Percentiles rank a stretch among this genome's conserved stretches.
phyloP scores from a whole-genome alignment of 2,797 vertebrate species.

The Anguilla megastoma region DNA sequence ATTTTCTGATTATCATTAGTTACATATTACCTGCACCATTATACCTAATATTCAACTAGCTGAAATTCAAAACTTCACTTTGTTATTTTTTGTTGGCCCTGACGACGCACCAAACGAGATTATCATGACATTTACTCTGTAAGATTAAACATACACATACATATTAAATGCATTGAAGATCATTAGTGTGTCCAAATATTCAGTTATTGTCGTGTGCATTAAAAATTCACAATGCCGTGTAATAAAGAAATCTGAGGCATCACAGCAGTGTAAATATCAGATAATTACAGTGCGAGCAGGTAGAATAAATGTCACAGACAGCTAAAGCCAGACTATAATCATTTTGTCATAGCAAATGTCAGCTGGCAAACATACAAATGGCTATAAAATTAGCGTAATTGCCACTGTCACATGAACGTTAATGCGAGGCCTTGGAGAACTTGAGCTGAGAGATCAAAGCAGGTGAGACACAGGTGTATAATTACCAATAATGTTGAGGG shows the following conservation, averaged over 20 bases:
- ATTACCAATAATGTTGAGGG: not conserved
- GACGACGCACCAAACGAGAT: too few relatives aligned
- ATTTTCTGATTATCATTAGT: too few relatives aligned
- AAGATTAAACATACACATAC: too few relatives aligned
- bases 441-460: constrained; percentile 4
- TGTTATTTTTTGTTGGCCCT: too few relatives aligned
- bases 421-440: not conserved
- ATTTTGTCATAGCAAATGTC: constrained; percentile 20
- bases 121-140: too few relatives aligned
- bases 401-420: not conserved
- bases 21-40: too few relatives aligned
- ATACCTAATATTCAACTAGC: too few relatives aligned
- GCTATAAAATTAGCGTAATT: not conserved
- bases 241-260: not conserved
- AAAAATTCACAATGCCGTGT: too few relatives aligned
- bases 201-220: too few relatives aligned
- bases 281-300: not conserved
- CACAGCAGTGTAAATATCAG: not conserved
- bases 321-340: not conserved
- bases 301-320: not conserved
- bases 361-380: not conserved
- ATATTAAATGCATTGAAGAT: too few relatives aligned
- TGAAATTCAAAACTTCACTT: too few relatives aligned
- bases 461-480: not conserved
- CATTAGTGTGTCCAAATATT: too few relatives aligned